phyloP scores from a whole-genome alignment of 1,140 invertebrate genomes.

The Penaeus vannamei region DNA sequence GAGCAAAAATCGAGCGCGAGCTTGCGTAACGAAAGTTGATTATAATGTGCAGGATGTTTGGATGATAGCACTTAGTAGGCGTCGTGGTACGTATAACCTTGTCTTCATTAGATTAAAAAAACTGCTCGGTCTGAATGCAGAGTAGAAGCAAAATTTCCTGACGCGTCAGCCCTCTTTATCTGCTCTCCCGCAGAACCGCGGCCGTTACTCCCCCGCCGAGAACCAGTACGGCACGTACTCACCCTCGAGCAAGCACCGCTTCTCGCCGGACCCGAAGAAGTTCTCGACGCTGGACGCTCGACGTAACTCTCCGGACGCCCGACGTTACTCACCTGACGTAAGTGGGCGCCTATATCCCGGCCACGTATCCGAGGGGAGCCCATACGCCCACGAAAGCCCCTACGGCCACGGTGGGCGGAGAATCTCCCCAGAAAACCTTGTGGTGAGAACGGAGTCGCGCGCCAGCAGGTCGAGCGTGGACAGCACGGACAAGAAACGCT shows the following conservation, averaged over 20 bases:
- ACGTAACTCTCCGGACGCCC: slow-evolving; percentile 63
- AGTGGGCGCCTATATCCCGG: not conserved
- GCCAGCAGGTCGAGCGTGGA: slow-evolving; percentile 61
- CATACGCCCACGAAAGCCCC: slow-evolving; percentile 37
- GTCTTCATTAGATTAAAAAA: too few species aligned
- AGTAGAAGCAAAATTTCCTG: too few species aligned
- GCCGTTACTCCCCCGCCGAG: slow-evolving; percentile 65
- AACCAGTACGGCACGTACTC: slow-evolving; percentile 67
- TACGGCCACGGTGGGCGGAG: slow-evolving; percentile 32
- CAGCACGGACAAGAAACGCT: slow-evolving; percentile 57
- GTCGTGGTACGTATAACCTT: too few species aligned
- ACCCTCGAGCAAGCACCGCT: slow-evolving; percentile 62
- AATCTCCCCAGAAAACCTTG: slow-evolving; percentile 58
- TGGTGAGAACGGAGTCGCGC: slow-evolving; percentile 58
- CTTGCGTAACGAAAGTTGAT: not conserved
- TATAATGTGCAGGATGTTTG: too few species aligned
- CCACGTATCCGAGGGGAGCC: slow-evolving; percentile 17
- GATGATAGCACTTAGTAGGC: too few species aligned
- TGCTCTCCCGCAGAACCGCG: slow-evolving; percentile 35
- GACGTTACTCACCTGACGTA: slow-evolving; percentile 55
- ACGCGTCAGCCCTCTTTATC: not conserved
- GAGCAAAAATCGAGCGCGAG: not conserved
- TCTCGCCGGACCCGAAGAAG: slow-evolving; percentile 62
- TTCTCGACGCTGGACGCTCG: slow-evolving; percentile 64
- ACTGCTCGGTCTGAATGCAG: too few species aligned